Base-by-base conservation (phyloP, 2,113 vertebrate genomes). In the Bubalus kerabau region DNA sequence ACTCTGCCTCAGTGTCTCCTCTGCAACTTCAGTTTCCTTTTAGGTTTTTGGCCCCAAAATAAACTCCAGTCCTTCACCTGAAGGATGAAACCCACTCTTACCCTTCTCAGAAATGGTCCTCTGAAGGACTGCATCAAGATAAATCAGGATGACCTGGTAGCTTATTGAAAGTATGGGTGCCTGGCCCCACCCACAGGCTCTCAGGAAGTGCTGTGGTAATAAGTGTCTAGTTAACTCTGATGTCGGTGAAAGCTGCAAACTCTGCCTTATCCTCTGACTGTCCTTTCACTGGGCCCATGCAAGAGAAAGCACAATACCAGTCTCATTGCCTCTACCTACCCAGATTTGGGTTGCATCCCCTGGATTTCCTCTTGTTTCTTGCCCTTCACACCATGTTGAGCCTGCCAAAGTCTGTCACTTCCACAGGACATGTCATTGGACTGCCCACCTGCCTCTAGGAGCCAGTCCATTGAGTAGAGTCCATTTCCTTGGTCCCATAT, bases 381-480 rank as follows among this genome's bases (percentile, higher is more conserved):
- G 19, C 3, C 54, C 40, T 84, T 43, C 28, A 78, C 6, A 19
- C 12, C 4, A 80, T 43, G 2, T 15, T 12, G 4, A 67, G 23
- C 48, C 6, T 5, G 4, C 13, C 43, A 26, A 23, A 48, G 13
- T 26, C 60, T 56, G 40, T 50, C 26, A 57, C 28, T 94, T 40
- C 78, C 19, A 43, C 30, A 14, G 46, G 82, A 23, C 2, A 13
- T 43, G 32, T 21, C 56, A 19, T 14, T 64, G 3, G 7, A 21
- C 1, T 56, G 74, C 15, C 24, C 74, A 85, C 7, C 30, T 28
- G 3, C 16, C 46, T 15, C 30, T 0, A 3, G 26, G 15, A 4
- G 23, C 17, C 6, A 23, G 17, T 0, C 0, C 28, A 5, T 13
- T 46, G 50, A 14, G 0, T 92, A 36, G 10, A 36, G 6, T 43